Evolutionary conservation across 2,113 vertebrate species (phyloP), one percentile per base, ranked within the genome.

Genomic region (Benthochromis sp.): DNA sequence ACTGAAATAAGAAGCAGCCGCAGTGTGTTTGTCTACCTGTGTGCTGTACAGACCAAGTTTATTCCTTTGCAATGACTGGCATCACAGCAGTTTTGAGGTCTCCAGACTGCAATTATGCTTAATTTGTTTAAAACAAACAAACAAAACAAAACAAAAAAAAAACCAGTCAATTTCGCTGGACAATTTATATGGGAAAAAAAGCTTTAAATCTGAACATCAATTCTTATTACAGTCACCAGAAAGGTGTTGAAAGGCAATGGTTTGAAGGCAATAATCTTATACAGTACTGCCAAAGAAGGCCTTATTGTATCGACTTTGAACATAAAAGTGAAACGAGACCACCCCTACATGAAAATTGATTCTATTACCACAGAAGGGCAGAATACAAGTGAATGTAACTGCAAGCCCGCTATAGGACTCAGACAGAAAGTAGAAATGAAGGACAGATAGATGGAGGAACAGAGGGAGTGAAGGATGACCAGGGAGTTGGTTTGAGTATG

Each of bases 111-210:
- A 76, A 31, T 50, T 19, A 31, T 76, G 5, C 11, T 76, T 47
- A 17, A 29, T 76, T 76, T 50, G 24, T 50, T 76, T 27, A 29
- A 73, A 16, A 27, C 24, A 27, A 45, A 71, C 4, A 27, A 27
- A 12, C 1, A 29, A 24, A 9, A 29, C 5, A 29, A 29, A 7
- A 6, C 2, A 24, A 45, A 7, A 2, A 0, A 0, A 4, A 24
- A 17, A 10, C 2, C 1, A 17, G 14, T 9, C 24, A 24, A 21
- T 69, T 69, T 69, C 1, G 2, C 5, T 69, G 36, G 36, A 43
- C 36, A 71, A 40, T 24, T 71, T 71, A 43, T 71, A 24, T 27
- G 9, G 66, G 38, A 4, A 43, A 24, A 63, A 1, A 38, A 40
- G 34, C 19, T 43, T 43, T 24, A 71, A 43, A 24, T 9, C n/a